Evolutionary conservation across 2,888 invertebrate genomes (phyloP).

Genomic region (Adelphocoris suturalis): DNA sequence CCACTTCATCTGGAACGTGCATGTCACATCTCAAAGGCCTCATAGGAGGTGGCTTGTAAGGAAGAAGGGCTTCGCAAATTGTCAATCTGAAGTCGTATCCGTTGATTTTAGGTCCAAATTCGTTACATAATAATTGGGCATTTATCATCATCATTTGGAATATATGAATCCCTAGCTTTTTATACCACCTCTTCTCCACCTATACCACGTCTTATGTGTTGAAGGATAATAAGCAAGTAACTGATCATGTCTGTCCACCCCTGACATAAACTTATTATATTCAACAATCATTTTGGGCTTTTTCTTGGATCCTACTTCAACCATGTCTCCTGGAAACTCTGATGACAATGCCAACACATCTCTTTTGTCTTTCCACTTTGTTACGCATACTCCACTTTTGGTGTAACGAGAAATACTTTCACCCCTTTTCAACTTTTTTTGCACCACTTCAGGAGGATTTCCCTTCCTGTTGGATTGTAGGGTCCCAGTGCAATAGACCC

Average conservation of each 20-base stretch:
- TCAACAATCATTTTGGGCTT: conserved; percentile 50
- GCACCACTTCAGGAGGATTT: conserved; percentile 75
- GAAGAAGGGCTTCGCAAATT: conserved; percentile 40
- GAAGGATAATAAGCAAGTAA: conserved; percentile 58
- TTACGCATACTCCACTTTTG: conserved; percentile 58
- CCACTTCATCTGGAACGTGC: conserved; percentile 52
- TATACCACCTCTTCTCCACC: too few relatives aligned
- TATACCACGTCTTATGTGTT: conserved; percentile 53
- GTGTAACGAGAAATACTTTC: conserved; percentile 48
- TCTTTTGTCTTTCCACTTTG: conserved; percentile 60
- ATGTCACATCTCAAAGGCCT: conserved; percentile 34
- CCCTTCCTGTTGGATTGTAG: conserved; percentile 76
- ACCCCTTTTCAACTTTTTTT: conserved; percentile 74
- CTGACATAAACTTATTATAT: conserved; percentile 61
- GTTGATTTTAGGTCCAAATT: too few relatives aligned
- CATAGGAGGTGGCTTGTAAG: conserved; percentile 15
- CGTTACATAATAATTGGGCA: too few relatives aligned
- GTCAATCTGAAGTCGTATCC: not conserved
- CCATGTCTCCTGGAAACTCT: conserved; percentile 58
- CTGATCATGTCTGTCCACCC: conserved; percentile 62
- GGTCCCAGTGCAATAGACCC: conserved; percentile 78
- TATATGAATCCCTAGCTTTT: too few relatives aligned
- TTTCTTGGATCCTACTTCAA: conserved; percentile 36
- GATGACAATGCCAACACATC: conserved; percentile 55
- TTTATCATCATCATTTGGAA: too few relatives aligned